A percentile compares a stretch with the other conserved stretches of the same genome.
phyloP scores from a whole-genome alignment of 2,888 invertebrate species.

The Thumatha senex region DNA sequence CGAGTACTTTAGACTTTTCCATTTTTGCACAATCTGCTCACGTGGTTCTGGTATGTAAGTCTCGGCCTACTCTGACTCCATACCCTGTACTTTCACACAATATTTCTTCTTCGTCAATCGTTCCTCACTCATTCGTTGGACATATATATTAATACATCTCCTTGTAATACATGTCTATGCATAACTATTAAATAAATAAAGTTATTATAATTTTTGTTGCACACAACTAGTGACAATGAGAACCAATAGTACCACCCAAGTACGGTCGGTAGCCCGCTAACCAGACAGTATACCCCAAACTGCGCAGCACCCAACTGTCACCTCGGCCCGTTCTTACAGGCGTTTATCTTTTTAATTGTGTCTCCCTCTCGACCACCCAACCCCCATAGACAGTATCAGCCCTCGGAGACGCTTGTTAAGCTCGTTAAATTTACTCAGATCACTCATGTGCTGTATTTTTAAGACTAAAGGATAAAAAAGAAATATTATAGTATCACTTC shows the following conservation, averaged over 20 bases:
- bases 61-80: too few species aligned
- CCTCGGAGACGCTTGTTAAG: constrained; percentile 51
- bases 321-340: constrained; percentile 71
- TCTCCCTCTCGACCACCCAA: constrained; percentile 38
- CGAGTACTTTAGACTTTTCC: too few species aligned
- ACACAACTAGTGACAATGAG: neutral
- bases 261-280: constrained; percentile 76
- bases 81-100: too few species aligned
- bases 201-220: too few species aligned
- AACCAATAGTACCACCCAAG: constrained; percentile 43
- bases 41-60: too few species aligned
- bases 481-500: neutral
- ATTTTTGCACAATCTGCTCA: too few species aligned
- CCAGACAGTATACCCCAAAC: constrained; percentile 70
- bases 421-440: constrained; percentile 61
- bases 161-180: too few species aligned
- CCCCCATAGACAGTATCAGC: constrained; percentile 22
- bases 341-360: constrained; percentile 82
- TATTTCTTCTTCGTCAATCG: too few species aligned
- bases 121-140: too few species aligned
- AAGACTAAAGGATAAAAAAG: constrained; percentile 3
- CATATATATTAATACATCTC: too few species aligned
- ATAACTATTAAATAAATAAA: too few species aligned
- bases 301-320: constrained; percentile 60
- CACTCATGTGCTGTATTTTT: constrained; percentile 29